These are phyloP conservation scores for Mustela lutreola DNA, from an alignment of 2,113 vertebrate genomes.

Conservation along the genomic window DNA sequence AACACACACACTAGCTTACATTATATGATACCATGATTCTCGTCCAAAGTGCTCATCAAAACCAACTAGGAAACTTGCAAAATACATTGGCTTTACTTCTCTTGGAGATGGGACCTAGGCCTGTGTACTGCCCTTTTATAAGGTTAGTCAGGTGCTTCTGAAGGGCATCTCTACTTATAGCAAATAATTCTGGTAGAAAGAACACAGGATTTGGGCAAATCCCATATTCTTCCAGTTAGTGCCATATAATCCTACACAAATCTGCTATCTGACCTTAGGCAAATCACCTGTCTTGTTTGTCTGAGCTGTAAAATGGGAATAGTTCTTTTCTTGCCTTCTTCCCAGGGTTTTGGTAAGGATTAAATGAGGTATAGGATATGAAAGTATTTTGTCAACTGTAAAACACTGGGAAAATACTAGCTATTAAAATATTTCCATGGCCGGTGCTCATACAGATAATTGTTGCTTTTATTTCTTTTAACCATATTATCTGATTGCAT, in stretches of 20 bases:
- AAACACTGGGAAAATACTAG: conserved; percentile 30
- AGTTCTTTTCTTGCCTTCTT: conserved; percentile 2
- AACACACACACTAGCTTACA: not conserved
- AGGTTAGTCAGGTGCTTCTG: not conserved
- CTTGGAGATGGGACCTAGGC: not conserved
- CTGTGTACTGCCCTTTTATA: not conserved
- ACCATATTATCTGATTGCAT: not conserved
- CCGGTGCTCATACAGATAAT: not conserved
- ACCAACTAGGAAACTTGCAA: conserved; percentile 35
- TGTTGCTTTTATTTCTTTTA: conserved; percentile 19
- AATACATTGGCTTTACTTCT: not conserved
- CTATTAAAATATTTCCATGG: not conserved
- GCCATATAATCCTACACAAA: conserved; percentile 1
- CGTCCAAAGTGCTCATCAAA: not conserved
- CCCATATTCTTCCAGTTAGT: not conserved
- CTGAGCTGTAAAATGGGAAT: not conserved
- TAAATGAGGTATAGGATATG: not conserved
- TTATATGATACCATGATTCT: not conserved
- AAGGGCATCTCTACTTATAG: not conserved
- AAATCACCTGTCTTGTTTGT: not conserved
- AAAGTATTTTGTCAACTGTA: conserved; percentile 34
- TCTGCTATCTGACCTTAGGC: not conserved
- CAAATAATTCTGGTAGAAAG: conserved; percentile 35
- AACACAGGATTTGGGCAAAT: not conserved
- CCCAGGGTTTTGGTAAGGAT: not conserved